Conservation (phyloP, 2,113 vertebrate genomes). For the Aptenodytes patagonicus region DNA sequence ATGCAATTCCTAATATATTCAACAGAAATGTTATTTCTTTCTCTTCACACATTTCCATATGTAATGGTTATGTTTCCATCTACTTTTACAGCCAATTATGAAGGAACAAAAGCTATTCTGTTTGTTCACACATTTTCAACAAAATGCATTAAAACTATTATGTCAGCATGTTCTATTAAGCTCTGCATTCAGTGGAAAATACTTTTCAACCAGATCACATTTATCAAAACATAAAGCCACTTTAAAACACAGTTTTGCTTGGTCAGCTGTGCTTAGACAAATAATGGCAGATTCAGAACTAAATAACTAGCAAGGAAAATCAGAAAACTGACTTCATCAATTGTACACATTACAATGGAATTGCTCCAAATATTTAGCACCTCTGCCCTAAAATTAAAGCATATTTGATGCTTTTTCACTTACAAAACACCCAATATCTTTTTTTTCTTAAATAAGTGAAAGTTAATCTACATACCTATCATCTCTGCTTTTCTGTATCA, state of each 20-base stretch:
- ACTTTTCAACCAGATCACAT: constrained; percentile 89
- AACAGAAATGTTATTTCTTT: constrained; percentile 84
- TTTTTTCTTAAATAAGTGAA: neutral
- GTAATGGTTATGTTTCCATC: constrained; percentile 87
- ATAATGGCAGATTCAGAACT: constrained; percentile 87
- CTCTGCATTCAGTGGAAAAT: constrained; percentile 87
- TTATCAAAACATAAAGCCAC: constrained; percentile 92
- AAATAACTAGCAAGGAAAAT: constrained; percentile 83
- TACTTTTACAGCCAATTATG: constrained; percentile 90
- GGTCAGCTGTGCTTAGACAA: constrained; percentile 89
- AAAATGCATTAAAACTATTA: constrained; percentile 90
- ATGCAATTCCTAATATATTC: constrained; percentile 84
- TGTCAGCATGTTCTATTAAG: constrained; percentile 89
- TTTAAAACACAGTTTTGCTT: constrained; percentile 88
- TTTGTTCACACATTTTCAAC: constrained; percentile 89
- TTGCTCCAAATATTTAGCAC: constrained; percentile 79
- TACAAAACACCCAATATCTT: constrained; percentile 16
- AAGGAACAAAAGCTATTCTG: constrained; percentile 89
- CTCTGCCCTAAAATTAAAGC: constrained; percentile 69
- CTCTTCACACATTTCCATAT: constrained; percentile 86
- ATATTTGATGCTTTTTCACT: constrained; percentile 57
- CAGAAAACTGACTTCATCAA: constrained; percentile 80
- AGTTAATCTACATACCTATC: constrained; percentile 16
- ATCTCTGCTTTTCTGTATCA: constrained; percentile 13
- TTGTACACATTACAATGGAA: constrained; percentile 72